Evolutionary conservation across 2,797 vertebrate species (phyloP).

Genomic region (Triplophysa bombifrons): DNA sequence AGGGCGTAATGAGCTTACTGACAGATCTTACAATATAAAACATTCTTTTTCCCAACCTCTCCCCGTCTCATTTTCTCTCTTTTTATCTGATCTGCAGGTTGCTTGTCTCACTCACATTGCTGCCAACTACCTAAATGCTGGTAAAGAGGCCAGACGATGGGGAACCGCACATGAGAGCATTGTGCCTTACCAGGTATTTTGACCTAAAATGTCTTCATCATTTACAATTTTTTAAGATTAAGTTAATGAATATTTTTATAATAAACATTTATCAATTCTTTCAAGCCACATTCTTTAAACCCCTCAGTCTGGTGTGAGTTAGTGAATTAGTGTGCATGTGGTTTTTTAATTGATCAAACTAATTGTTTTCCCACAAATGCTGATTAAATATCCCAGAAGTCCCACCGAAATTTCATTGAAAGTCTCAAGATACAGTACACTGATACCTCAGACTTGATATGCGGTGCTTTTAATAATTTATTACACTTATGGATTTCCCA

Average conservation of each 20-base stretch:
- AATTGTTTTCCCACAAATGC: background rate
- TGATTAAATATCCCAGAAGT: background rate
- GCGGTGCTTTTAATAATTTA: background rate
- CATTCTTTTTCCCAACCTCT: background rate
- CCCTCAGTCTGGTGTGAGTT: background rate
- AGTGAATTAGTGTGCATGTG: background rate
- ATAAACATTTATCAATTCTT: too few species aligned
- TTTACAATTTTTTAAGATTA: background rate
- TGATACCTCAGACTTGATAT: background rate
- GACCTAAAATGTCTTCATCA: background rate
- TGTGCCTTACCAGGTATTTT: conserved; percentile 91
- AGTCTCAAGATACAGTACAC: background rate
- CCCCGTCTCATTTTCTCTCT: conserved; percentile 8
- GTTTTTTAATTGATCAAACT: background rate
- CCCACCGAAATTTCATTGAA: background rate
- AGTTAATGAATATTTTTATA: too few species aligned
- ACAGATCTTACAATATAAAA: conserved; percentile 24
- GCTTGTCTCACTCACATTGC: conserved; percentile 92
- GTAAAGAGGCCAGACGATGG: conserved; percentile 87
- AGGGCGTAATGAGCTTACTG: conserved; percentile 36
- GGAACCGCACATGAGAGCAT: conserved; percentile 94
- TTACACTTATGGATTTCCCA: background rate
- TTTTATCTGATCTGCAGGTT: conserved; percentile 76
- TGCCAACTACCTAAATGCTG: conserved; percentile 88
- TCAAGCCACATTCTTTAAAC: background rate